Conservation (phyloP, 2,888 invertebrate genomes). For the Odontothrips loti region DNA sequence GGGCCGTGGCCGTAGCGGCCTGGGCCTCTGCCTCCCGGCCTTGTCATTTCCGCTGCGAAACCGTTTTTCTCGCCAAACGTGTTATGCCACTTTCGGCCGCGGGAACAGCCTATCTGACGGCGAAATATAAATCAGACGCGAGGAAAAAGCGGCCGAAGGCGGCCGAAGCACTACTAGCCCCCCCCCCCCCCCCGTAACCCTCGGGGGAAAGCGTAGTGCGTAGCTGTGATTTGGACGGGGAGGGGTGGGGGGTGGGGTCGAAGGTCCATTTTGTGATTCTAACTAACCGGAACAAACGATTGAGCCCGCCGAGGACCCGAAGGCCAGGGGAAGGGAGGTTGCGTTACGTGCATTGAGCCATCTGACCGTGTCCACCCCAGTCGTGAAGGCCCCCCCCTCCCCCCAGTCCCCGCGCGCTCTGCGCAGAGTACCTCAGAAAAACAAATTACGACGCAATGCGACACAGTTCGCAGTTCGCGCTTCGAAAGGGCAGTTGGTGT, state of each 20-base stretch:
- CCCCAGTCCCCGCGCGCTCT: not conserved
- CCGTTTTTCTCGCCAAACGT: not conserved
- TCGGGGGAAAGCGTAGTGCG: too few species aligned
- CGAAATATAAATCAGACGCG: not conserved
- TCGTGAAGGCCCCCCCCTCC: not conserved
- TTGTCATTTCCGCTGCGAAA: conserved; percentile 4
- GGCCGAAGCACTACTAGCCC: not conserved
- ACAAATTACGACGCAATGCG: not conserved
- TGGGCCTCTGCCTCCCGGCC: too few species aligned
- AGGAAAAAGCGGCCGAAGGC: not conserved
- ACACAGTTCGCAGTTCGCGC: not conserved
- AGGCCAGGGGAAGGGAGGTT: too few species aligned
- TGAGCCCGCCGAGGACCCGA: not conserved
- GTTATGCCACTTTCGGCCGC: not conserved
- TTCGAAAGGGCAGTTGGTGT: not conserved
- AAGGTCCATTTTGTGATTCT: conserved; percentile 1
- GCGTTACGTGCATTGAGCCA: too few species aligned
- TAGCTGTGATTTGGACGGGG: not conserved
- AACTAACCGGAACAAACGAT: conserved; percentile 23
- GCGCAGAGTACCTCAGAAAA: not conserved
- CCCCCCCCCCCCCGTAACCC: too few species aligned
- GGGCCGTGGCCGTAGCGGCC: too few species aligned
- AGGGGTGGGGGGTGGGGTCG: not conserved
- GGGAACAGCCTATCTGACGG: not conserved
- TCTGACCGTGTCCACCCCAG: not conserved